phyloP scores from a whole-genome alignment of 2,797 vertebrate species.

The Peromyscus attwateri region DNA sequence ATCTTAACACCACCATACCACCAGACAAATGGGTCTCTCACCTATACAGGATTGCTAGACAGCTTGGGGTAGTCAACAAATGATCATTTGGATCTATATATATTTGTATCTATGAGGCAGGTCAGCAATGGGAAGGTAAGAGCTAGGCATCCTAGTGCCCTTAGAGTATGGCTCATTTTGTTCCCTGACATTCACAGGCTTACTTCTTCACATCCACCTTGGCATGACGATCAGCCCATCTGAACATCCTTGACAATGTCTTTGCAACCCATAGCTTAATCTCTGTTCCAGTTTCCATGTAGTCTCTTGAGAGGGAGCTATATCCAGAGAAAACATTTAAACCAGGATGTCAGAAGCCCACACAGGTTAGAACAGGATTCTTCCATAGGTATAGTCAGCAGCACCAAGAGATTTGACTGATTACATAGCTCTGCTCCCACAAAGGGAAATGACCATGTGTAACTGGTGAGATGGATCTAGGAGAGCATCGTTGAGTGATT shows the following conservation, averaged over 20 bases:
- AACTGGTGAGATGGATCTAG: not conserved
- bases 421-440: not conserved
- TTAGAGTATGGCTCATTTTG: not conserved
- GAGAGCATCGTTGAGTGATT: not conserved
- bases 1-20: too few relatives aligned
- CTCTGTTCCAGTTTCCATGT: not conserved
- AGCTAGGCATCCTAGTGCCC: too few relatives aligned
- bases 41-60: not conserved
- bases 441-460: not conserved
- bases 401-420: not conserved
- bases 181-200: not conserved
- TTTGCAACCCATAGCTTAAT: not conserved
- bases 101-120: not conserved
- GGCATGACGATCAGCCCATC: not conserved
- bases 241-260: not conserved
- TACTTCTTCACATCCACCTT: not conserved
- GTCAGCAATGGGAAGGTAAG: not conserved
- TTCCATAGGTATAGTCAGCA: not conserved
- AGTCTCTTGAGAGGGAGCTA: not conserved
- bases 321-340: not conserved
- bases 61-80: not conserved
- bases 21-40: not conserved
- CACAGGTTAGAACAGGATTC: not conserved
- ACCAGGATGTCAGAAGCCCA: not conserved
- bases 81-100: not conserved